Conservation (phyloP, 2,888 invertebrate species). For the Xylophagus ater region DNA sequence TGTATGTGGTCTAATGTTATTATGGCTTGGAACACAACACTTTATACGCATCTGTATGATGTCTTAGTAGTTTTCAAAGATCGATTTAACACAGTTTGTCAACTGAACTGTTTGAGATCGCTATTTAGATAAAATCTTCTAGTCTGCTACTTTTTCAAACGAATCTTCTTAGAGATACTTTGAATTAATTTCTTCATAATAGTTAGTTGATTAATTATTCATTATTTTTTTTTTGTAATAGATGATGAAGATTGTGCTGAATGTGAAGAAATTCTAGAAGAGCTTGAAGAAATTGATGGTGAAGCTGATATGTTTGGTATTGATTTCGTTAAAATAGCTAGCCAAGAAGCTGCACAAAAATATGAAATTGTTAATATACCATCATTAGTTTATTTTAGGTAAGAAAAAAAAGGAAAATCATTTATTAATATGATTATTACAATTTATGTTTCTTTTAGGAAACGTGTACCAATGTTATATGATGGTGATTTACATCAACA, state of each 20-base stretch:
- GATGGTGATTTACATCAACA: constrained; percentile 84
- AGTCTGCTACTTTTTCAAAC: too few species aligned
- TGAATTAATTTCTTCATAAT: too few species aligned
- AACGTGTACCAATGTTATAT: constrained; percentile 70
- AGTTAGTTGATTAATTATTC: neutral
- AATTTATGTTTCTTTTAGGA: constrained; percentile 27
- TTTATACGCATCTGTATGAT: too few species aligned
- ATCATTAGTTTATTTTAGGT: constrained; percentile 75
- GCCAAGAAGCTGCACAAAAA: constrained; percentile 67
- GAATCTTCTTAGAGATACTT: too few species aligned
- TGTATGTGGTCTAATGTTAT: too few species aligned
- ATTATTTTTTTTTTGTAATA: constrained; percentile 33
- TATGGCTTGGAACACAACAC: too few species aligned
- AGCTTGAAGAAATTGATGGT: constrained; percentile 87
- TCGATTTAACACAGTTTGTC: too few species aligned
- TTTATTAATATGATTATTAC: neutral
- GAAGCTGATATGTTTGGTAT: constrained; percentile 90
- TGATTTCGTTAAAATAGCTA: constrained; percentile 86
- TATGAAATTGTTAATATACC: constrained; percentile 77
- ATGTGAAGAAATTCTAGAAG: constrained; percentile 81
- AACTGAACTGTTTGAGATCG: too few species aligned
- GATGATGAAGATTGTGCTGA: constrained; percentile 86
- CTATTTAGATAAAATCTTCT: too few species aligned
- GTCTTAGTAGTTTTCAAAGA: too few species aligned
- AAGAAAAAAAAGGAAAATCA: constrained; percentile 2